Evolutionary conservation across 2,797 vertebrate species (phyloP).

Genomic region (Iguana delicatissima): DNA sequence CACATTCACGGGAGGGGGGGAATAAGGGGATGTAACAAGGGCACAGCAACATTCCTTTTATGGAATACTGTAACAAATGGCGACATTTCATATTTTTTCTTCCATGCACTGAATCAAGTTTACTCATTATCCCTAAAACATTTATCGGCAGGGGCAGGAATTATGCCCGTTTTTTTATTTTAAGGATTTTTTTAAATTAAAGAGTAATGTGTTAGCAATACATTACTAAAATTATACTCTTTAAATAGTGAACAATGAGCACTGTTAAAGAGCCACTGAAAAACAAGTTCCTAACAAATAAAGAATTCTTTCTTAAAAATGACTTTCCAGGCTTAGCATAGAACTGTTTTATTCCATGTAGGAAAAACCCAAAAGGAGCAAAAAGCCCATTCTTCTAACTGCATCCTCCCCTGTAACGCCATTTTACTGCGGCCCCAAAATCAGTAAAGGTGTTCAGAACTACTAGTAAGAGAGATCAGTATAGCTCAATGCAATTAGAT

Average conservation of each 20-base stretch:
- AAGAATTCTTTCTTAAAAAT: too few relatives aligned
- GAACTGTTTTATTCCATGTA: neutral
- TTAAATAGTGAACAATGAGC: too few relatives aligned
- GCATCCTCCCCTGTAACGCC: neutral
- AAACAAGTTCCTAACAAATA: too few relatives aligned
- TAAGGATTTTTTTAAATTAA: neutral
- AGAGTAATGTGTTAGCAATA: neutral
- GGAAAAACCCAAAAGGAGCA: neutral
- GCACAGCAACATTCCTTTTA: neutral
- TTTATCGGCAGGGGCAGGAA: neutral
- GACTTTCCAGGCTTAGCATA: neutral
- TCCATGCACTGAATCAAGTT: neutral
- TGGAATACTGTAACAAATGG: neutral
- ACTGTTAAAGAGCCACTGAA: too few relatives aligned
- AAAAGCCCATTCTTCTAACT: neutral
- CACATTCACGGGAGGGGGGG: too few relatives aligned
- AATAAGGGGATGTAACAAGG: neutral
- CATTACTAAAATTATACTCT: too few relatives aligned
- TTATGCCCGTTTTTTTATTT: neutral
- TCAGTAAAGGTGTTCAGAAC: neutral
- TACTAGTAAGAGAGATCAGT: neutral
- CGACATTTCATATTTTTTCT: neutral
- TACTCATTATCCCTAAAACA: neutral
- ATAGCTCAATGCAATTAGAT: neutral
- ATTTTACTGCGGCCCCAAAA: too few relatives aligned